Evolutionary conservation across 92 coral and sea anemone species (phyloP).

Genomic region (Bergia sp.): DNA sequence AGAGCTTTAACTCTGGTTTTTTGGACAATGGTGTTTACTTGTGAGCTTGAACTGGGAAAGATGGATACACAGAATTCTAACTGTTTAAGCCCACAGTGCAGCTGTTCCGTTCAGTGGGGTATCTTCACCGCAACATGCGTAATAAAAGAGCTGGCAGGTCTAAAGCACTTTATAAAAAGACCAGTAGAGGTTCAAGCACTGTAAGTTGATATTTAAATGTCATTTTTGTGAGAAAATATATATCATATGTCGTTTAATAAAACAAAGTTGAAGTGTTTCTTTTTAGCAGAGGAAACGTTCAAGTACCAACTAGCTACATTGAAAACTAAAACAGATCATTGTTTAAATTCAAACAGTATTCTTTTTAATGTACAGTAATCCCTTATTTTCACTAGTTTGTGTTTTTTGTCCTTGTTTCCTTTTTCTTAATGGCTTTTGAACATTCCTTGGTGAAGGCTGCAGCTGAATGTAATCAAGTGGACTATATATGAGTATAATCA

Average conservation of each 20-base stretch:
- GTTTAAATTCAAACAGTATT: no score
- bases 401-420: no score
- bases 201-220: neutral
- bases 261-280: neutral
- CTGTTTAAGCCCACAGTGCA: neutral
- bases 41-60: neutral
- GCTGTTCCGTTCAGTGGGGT: neutral
- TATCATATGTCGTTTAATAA: no score
- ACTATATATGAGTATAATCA: no score
- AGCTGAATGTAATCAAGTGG: no score
- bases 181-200: neutral
- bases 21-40: neutral
- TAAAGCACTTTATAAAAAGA: neutral
- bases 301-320: neutral
- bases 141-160: neutral
- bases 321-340: no score
- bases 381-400: no score
- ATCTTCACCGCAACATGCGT: conserved; percentile 20
- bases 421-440: no score
- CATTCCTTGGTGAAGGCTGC: no score
- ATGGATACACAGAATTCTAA: neutral
- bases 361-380: no score
- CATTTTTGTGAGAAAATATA: neutral
- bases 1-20: neutral
- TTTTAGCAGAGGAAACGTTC: neutral